phyloP scores from a whole-genome alignment of 2,888 invertebrate genomes.

The Latheticus oryzae region DNA sequence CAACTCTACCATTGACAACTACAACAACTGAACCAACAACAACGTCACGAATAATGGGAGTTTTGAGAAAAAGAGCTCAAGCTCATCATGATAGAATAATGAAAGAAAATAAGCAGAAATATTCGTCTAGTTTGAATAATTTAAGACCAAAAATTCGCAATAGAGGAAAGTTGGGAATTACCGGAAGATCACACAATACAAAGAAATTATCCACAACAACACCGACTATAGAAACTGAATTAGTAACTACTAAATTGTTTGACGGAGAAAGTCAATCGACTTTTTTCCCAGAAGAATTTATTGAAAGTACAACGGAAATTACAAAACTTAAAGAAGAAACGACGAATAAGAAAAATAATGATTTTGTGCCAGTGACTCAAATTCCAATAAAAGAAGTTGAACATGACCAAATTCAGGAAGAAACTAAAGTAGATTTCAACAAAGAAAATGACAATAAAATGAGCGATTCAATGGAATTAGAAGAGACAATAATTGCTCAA shows the following conservation, averaged over 20 bases:
- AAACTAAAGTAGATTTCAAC: neutral
- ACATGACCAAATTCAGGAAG: too few species aligned
- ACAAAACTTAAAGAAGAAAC: too few species aligned
- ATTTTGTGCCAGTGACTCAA: too few species aligned
- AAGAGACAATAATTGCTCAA: neutral
- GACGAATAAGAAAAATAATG: too few species aligned
- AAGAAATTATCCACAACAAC: conserved; percentile 2
- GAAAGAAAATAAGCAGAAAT: conserved; percentile 5
- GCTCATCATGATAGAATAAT: conserved; percentile 5
- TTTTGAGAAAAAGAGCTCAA: conserved; percentile 1
- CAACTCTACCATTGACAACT: conserved; percentile 7
- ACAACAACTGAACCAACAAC: conserved; percentile 9
- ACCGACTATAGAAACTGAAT: neutral
- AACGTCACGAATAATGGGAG: conserved; percentile 4
- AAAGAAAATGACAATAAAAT: neutral
- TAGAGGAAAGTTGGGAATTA: neutral
- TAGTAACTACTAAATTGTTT: too few species aligned
- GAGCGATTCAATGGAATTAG: conserved; percentile 4
- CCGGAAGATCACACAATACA: neutral
- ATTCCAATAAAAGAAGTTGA: too few species aligned
- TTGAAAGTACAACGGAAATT: too few species aligned
- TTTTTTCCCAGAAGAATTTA: too few species aligned
- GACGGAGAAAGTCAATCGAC: too few species aligned
- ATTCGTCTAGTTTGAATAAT: neutral
- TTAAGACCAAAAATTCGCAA: conserved; percentile 10